phyloP scores from a whole-genome alignment of 1,140 invertebrate species.

The Zaprionus ghesquierei region DNA sequence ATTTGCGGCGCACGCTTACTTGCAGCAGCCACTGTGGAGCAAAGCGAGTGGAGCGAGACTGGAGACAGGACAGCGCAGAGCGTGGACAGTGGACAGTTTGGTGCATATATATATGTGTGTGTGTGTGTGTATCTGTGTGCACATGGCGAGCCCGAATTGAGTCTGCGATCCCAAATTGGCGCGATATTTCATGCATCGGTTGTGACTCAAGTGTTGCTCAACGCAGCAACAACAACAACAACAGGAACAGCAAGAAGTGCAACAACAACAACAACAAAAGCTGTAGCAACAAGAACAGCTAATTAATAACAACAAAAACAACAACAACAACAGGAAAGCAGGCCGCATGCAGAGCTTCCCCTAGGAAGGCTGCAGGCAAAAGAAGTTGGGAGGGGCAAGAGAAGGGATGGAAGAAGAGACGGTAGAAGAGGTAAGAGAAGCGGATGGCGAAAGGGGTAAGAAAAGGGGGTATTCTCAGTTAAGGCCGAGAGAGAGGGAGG shows the following conservation, averaged over 20 bases:
- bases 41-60: neutral
- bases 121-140: neutral
- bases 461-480: neutral
- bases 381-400: neutral
- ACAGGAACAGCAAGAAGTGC: neutral
- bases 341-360: neutral
- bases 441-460: neutral
- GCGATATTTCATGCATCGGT: conserved; percentile 71
- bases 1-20: conserved; percentile 59
- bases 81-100: neutral
- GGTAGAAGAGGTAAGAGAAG: too few species aligned
- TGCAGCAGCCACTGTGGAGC: conserved; percentile 52
- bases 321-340: neutral
- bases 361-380: neutral
- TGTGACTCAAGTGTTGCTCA: conserved; percentile 41
- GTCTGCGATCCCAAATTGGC: conserved; percentile 54
- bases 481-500: neutral
- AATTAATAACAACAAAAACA: conserved; percentile 27
- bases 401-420: neutral
- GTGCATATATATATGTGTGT: neutral
- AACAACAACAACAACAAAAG: neutral
- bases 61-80: neutral
- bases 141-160: neutral
- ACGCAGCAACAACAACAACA: conserved; percentile 26
- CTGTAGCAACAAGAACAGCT: conserved; percentile 16